These are phyloP conservation scores for Gastrophysa polygoni DNA, from an alignment of 2,888 invertebrate species.

Conservation along the genomic window DNA sequence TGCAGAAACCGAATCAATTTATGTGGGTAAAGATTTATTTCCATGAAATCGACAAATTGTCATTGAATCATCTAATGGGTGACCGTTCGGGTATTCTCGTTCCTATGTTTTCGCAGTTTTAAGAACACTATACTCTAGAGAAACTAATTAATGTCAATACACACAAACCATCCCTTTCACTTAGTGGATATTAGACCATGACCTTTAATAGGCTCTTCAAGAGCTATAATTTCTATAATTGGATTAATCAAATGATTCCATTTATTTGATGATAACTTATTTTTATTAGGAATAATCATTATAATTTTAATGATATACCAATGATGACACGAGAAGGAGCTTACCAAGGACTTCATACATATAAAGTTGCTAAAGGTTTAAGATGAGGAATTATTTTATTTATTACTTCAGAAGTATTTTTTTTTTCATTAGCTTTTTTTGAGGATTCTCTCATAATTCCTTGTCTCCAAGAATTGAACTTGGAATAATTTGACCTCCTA, in stretches of 20 bases:
- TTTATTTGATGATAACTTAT: constrained; percentile 61
- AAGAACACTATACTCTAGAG: constrained; percentile 70
- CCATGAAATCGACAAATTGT: no score
- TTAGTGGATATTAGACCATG: constrained; percentile 71
- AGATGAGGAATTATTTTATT: constrained; percentile 76
- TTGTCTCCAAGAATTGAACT: constrained; percentile 67
- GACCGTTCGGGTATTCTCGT: no score
- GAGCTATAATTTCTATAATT: constrained; percentile 63
- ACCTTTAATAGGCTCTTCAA: constrained; percentile 67
- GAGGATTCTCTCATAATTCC: no score
- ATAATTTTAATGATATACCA: constrained; percentile 64
- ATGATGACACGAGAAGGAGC: constrained; percentile 72
- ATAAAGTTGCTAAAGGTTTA: constrained; percentile 64
- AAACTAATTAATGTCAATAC: constrained; percentile 63
- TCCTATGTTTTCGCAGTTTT: constrained; percentile 71
- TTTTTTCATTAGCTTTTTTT: constrained; percentile 68
- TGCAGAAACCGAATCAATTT: no score
- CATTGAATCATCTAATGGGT: no score
- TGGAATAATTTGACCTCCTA: constrained; percentile 69
- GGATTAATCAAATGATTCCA: constrained; percentile 70
- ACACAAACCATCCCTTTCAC: constrained; percentile 68
- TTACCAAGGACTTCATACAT: constrained; percentile 69
- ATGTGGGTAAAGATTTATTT: no score
- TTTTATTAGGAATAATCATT: constrained; percentile 61
- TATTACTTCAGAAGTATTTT: constrained; percentile 73